phyloP scores from a whole-genome alignment of 64 coral and sea anemone genomes.

The Stichodactyla helianthus region DNA sequence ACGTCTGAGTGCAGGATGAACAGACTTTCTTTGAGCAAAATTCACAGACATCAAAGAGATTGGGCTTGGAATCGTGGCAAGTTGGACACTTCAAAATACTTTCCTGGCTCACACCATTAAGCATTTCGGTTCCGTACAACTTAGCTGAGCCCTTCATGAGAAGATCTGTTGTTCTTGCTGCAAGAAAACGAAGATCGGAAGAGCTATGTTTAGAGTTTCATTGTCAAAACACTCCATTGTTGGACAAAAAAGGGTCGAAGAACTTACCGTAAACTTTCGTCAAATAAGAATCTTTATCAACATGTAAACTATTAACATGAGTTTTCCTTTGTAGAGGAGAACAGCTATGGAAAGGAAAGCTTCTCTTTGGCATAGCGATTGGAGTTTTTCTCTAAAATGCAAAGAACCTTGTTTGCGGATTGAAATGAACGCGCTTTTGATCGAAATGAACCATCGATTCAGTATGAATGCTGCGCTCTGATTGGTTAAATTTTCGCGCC shows the following conservation, averaged over 20 bases:
- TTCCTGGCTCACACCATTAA: neutral
- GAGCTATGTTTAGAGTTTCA: neutral
- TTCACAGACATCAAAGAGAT: constrained; percentile 17
- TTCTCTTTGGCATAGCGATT: constrained; percentile 78
- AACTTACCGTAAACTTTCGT: constrained; percentile 74
- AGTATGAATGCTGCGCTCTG: constrained; percentile 1
- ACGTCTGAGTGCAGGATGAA: constrained; percentile 45
- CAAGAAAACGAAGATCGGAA: neutral
- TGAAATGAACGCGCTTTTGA: neutral
- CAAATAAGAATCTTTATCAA: constrained; percentile 59
- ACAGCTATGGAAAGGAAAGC: constrained; percentile 71
- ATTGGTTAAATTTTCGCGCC: constrained; percentile 83
- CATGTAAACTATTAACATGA: constrained; percentile 53
- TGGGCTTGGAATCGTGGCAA: constrained; percentile 38
- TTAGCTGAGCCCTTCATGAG: constrained; percentile 43
- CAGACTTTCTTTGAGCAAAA: constrained; percentile 83
- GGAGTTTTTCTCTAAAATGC: neutral
- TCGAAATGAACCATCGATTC: neutral
- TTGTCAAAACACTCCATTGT: neutral
- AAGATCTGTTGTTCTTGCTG: constrained; percentile 70
- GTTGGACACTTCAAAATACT: constrained; percentile 42
- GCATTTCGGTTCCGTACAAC: neutral
- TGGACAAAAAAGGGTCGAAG: neutral
- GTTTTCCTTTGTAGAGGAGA: constrained; percentile 84
- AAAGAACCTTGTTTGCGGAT: neutral